Evolutionary conservation across 37 sponge, comb jelly and placozoan genomes (phyloP), one percentile per base, ranked within the genome.

Genomic region (Haliclona indistincta): DNA sequence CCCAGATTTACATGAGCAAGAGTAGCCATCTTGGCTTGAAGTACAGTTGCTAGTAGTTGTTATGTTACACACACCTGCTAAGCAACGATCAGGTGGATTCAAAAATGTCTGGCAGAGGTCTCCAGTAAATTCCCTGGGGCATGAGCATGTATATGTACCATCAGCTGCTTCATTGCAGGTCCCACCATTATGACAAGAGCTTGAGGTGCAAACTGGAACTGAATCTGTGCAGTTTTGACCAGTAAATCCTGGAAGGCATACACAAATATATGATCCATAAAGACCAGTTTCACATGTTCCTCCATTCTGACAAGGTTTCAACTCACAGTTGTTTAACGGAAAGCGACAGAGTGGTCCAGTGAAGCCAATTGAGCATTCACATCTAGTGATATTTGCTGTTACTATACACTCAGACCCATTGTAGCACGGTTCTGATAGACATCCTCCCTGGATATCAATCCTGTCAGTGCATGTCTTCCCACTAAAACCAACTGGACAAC

Each of bases 131-230:
- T 42, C 47, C 0, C 60, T 17, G 6, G 67, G 54, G 43, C 93
- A 92, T 35, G 61, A 44, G 37, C 92, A 91, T 23, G 28, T 70
- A 69, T 77, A 91, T 5, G 43, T 20, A 74, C 69, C 53, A 43
- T 55, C 47, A 26, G 34, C 71, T 4, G 28, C 32, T 23, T 77
- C 70, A 23, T 1, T 47, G 45, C 92, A 91, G 26, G 71, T 82
- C 17, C 92, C 92, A 36, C 84, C 88, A 78, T 92, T 92, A 5
- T 67, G 64, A 45, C 88, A 87, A 43, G 83, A 81, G 29, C n/a
- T 42, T 30, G 79, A 65, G 40, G 41, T 71, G 61, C 84, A 84
- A 5, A 54, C 56, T 36, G 76, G 17, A 17, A 84, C 29, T 33
- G 56, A 20, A 4, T 60, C 43, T 23, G 70, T 71, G 58, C 90